Evolutionary conservation across 2,113 vertebrate genomes (phyloP).

Genomic region (Oostethus manadensis): DNA sequence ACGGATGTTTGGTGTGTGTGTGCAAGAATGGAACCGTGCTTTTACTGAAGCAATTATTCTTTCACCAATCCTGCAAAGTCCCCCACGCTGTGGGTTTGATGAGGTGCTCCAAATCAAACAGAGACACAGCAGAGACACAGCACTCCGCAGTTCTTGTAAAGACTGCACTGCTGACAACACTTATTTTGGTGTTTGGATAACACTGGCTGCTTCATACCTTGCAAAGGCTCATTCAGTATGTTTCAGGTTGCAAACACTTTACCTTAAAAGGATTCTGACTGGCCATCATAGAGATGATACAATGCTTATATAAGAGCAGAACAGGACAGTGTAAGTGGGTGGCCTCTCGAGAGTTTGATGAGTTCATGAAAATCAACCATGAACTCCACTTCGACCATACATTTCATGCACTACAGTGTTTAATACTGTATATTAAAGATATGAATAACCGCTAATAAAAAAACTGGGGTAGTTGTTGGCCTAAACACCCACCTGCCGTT

Average conservation of each 20-base stretch:
- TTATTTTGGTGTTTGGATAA: background rate
- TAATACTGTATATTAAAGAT: no score
- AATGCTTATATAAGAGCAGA: slow-evolving; percentile 52
- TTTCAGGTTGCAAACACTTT: background rate
- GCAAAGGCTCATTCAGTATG: background rate
- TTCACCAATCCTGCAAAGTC: slow-evolving; percentile 37
- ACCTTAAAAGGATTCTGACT: slow-evolving; percentile 1
- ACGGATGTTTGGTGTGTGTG: background rate
- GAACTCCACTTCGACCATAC: no score
- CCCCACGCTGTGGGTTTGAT: slow-evolving; percentile 19
- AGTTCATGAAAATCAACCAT: slow-evolving; percentile 10
- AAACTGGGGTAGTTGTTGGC: no score
- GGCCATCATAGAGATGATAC: slow-evolving; percentile 33
- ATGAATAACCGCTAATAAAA: no score
- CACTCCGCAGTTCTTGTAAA: slow-evolving; percentile 28
- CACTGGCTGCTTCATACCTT: background rate
- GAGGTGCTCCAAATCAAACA: slow-evolving; percentile 47
- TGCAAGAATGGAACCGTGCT: slow-evolving; percentile 50
- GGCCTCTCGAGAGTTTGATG: slow-evolving; percentile 31
- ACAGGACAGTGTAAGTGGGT: slow-evolving; percentile 43
- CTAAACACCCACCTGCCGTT: no score
- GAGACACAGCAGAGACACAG: slow-evolving; percentile 30
- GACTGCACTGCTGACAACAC: slow-evolving; percentile 31
- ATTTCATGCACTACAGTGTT: no score
- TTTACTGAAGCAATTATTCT: slow-evolving; percentile 47